Evolutionary conservation across 2,113 vertebrate species (phyloP).

Genomic region (Eudyptes chrysolophus): DNA sequence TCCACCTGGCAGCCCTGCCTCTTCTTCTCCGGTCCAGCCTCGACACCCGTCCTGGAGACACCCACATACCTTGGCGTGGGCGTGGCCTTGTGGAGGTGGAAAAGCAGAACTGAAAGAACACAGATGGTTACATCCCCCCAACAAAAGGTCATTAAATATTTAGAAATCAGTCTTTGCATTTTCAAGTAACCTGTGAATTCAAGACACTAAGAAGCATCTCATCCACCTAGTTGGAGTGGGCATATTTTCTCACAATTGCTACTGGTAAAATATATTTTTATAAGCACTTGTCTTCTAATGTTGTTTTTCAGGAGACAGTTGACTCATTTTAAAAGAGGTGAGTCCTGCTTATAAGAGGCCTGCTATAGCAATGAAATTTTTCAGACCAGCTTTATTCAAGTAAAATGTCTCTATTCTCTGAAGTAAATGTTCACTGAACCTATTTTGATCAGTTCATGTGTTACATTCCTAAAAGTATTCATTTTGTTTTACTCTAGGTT

Average conservation of each 20-base stretch:
- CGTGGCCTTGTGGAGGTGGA: accelerated
- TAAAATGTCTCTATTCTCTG: neutral
- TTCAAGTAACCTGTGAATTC: neutral
- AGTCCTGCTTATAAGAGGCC: neutral
- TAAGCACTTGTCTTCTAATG: neutral
- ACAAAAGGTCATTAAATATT: neutral
- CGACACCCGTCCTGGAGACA: accelerated
- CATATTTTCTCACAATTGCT: neutral
- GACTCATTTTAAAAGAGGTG: neutral
- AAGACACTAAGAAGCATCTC: neutral
- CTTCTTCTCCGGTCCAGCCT: neutral
- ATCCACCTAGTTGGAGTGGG: neutral
- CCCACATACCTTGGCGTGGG: accelerated
- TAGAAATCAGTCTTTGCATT: neutral
- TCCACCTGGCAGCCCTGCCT: neutral
- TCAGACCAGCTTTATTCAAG: neutral
- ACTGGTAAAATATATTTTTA: neutral
- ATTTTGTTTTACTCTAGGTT: neutral
- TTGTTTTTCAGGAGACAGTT: neutral
- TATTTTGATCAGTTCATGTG: neutral
- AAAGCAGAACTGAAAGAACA: neutral
- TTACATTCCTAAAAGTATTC: neutral
- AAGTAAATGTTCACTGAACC: neutral
- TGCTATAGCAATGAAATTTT: neutral
- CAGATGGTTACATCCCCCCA: neutral